A percentile compares a stretch with the other conserved stretches of the same genome.
These are phyloP conservation scores for Siphonodentalium dalli DNA, from an alignment of 2,888 invertebrate genomes.

Conservation along the genomic window DNA sequence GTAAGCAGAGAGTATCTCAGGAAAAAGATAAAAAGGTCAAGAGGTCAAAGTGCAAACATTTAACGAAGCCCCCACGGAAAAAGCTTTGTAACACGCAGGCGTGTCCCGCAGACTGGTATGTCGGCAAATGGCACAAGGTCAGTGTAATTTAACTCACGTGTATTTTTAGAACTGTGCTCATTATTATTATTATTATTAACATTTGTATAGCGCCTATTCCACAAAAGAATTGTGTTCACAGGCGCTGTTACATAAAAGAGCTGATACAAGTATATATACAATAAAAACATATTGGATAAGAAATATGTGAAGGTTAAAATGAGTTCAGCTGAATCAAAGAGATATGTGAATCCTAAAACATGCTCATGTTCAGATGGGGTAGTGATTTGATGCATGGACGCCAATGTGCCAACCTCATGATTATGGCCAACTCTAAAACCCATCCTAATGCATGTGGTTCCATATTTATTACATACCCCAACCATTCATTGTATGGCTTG, in stretches of 20 bases:
- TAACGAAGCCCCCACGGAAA: constrained; percentile 36
- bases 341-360: too few relatives aligned
- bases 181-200: not conserved
- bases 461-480: too few relatives aligned
- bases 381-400: too few relatives aligned
- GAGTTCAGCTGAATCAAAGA: too few relatives aligned
- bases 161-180: not conserved
- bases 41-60: constrained; percentile 33
- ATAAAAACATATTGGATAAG: not conserved
- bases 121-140: constrained; percentile 90
- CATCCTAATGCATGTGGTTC: too few relatives aligned
- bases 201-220: too few relatives aligned
- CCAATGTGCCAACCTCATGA: too few relatives aligned
- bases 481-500: too few relatives aligned
- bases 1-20: constrained; percentile 63
- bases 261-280: not conserved
- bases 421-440: too few relatives aligned
- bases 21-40: constrained; percentile 30
- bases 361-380: too few relatives aligned
- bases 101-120: constrained; percentile 78
- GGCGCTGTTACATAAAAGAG: not conserved
- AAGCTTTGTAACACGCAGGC: constrained; percentile 48
- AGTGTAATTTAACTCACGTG: constrained; percentile 63
- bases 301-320: too few relatives aligned
- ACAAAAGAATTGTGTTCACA: not conserved